Evolutionary conservation across 1,140 invertebrate genomes (phyloP).

Genomic region (Drepana arcuata): DNA sequence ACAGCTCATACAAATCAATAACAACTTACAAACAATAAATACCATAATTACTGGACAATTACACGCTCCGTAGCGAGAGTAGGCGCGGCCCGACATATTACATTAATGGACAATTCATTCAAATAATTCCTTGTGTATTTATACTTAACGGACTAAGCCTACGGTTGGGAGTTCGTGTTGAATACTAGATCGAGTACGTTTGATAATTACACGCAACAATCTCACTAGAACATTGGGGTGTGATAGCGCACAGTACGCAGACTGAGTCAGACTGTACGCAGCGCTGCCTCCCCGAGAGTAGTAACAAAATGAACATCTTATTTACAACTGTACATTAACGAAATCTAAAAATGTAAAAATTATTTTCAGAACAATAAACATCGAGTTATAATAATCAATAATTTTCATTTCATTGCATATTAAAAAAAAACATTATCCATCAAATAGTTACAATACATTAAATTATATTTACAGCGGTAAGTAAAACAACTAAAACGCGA

Average conservation of each 20-base stretch:
- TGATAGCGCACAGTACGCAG: too few relatives aligned
- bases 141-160: too few relatives aligned
- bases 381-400: slow-evolving; percentile 40
- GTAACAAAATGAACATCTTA: slow-evolving; percentile 65
- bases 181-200: too few relatives aligned
- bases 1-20: slow-evolving; percentile 55
- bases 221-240: too few relatives aligned
- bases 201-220: too few relatives aligned
- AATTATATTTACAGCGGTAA: slow-evolving; percentile 67
- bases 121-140: slow-evolving; percentile 48
- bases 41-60: slow-evolving; percentile 55
- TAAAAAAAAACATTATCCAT: slow-evolving; percentile 41
- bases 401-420: slow-evolving; percentile 55
- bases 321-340: slow-evolving; percentile 69
- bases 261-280: neutral
- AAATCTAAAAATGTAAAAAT: slow-evolving; percentile 48
- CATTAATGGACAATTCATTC: slow-evolving; percentile 65
- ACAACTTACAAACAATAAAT: slow-evolving; percentile 68
- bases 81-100: too few relatives aligned
- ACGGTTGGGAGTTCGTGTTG: too few relatives aligned
- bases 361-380: slow-evolving; percentile 61
- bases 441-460: slow-evolving; percentile 33
- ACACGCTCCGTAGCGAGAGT: too few relatives aligned
- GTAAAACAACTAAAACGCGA: slow-evolving; percentile 60
- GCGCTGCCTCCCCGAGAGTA: slow-evolving; percentile 16